These are phyloP conservation scores for Lerema accius DNA, from an alignment of 1,140 invertebrate species.

Conservation along the genomic window DNA sequence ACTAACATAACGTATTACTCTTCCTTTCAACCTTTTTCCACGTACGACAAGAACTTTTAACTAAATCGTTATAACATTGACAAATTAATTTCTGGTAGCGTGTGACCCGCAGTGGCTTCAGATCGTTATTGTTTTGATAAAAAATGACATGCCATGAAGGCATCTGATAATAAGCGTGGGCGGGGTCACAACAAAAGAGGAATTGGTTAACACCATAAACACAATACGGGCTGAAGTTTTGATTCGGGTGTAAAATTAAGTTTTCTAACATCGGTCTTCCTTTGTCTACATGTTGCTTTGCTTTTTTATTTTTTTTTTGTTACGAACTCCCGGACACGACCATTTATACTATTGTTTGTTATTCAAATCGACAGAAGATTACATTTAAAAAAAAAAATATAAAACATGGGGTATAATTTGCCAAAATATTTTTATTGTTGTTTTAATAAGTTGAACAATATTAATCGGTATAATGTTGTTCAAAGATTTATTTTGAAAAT, in stretches of 20 bases:
- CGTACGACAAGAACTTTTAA: constrained; percentile 44
- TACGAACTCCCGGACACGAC: constrained; percentile 48
- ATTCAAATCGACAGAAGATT: constrained; percentile 56
- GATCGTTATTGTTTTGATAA: constrained; percentile 81
- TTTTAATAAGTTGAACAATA: constrained; percentile 4
- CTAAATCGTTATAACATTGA: constrained; percentile 57
- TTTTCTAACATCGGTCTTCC: constrained; percentile 63
- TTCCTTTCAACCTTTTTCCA: constrained; percentile 61
- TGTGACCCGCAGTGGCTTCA: constrained; percentile 57
- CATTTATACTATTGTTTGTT: constrained; percentile 62
- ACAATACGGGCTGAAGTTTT: constrained; percentile 70
- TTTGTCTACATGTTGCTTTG: constrained; percentile 65
- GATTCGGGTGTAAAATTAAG: constrained; percentile 80
- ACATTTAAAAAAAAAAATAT: no score
- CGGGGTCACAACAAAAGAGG: constrained; percentile 74
- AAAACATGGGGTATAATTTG: constrained; percentile 25
- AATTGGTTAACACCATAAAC: constrained; percentile 77
- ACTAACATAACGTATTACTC: no score
- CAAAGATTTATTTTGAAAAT: no score
- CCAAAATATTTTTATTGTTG: neutral
- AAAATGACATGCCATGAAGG: constrained; percentile 76
- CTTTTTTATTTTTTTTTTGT: constrained; percentile 54
- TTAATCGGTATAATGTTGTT: no score
- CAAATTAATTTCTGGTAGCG: constrained; percentile 61
- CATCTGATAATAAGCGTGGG: constrained; percentile 79